A percentile compares a stretch with the other conserved stretches of the same genome.
Evolutionary conservation across 2,797 vertebrate genomes (phyloP).

Genomic region (Sphenopsis melanotis): DNA sequence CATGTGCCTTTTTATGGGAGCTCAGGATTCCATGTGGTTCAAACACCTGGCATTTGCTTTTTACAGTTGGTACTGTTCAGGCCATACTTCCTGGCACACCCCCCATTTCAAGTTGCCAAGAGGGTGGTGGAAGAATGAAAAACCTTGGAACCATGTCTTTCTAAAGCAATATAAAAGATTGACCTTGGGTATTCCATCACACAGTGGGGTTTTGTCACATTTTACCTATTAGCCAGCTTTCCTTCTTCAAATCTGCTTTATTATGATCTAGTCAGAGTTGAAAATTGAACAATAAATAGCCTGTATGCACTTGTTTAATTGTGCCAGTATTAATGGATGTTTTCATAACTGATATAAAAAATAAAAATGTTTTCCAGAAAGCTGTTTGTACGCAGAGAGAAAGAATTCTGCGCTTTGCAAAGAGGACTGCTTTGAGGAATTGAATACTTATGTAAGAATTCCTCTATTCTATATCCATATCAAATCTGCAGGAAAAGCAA

Average conservation of each 20-base stretch:
- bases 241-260: background rate
- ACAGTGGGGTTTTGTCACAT: background rate
- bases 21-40: background rate
- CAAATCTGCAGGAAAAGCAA: background rate
- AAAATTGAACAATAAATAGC: constrained; percentile 2
- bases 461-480: background rate
- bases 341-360: background rate
- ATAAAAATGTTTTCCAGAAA: background rate
- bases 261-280: background rate
- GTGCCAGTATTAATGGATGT: background rate
- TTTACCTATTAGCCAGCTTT: background rate
- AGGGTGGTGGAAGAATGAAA: background rate
- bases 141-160: background rate
- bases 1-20: background rate
- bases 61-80: background rate
- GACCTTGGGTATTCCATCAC: background rate
- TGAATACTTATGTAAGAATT: background rate
- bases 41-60: constrained; percentile 2
- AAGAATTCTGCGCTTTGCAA: background rate
- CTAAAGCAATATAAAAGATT: background rate
- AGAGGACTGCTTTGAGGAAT: background rate
- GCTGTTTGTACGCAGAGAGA: background rate
- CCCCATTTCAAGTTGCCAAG: background rate
- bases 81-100: background rate
- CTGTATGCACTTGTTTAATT: background rate